Conservation (phyloP, 53 echinoderm and acorn worm genomes). For the Echinometra lucunter region DNA sequence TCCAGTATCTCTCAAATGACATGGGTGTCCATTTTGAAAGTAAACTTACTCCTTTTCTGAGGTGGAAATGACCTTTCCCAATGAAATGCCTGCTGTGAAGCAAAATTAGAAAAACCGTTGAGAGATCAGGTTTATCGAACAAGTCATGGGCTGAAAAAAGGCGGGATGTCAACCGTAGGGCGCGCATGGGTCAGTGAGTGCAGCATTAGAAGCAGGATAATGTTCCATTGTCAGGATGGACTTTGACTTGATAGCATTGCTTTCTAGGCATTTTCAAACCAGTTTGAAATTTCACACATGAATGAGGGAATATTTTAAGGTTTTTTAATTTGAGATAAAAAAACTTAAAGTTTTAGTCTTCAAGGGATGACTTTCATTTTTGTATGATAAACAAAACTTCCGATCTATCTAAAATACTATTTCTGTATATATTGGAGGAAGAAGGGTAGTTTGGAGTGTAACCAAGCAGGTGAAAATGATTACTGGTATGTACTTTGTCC, state of each 20-base stretch:
- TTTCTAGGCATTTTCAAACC: background rate
- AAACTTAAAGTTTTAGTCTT: background rate
- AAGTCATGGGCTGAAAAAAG: background rate
- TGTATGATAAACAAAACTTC: too few species aligned
- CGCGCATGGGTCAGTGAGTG: conserved; percentile 31
- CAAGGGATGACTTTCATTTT: too few species aligned
- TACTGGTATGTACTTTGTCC: too few species aligned
- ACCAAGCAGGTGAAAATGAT: too few species aligned
- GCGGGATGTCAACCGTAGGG: conserved; percentile 38
- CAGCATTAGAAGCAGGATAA: conserved; percentile 13
- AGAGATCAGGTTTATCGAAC: conserved; percentile 43
- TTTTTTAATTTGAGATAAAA: background rate
- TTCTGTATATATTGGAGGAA: too few species aligned
- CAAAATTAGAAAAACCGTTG: conserved; percentile 38
- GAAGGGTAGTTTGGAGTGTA: too few species aligned
- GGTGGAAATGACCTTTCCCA: conserved; percentile 63
- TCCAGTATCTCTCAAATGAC: background rate
- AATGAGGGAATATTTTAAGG: background rate
- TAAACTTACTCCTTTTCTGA: conserved; percentile 46
- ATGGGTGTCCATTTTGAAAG: conserved; percentile 1
- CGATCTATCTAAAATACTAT: too few species aligned
- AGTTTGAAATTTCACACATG: background rate
- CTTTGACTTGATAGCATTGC: background rate
- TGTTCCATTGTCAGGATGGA: conserved; percentile 26
- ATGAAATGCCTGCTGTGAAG: conserved; percentile 54